Evolutionary conservation across 2,797 vertebrate species (phyloP).

Genomic region (Erethizon dorsatum): DNA sequence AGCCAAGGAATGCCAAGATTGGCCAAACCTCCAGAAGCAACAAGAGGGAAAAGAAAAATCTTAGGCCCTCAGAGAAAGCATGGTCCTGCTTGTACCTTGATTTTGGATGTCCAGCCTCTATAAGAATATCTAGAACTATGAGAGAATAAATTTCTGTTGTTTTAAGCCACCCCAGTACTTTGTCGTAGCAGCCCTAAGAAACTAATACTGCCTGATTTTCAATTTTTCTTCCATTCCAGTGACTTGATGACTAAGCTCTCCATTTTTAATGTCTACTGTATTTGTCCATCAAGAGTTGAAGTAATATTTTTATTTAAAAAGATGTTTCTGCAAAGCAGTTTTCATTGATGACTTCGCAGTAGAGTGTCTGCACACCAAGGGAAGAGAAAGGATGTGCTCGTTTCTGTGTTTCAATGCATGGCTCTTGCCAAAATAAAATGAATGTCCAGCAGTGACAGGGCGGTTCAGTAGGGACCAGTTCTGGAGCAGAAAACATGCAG

Average conservation of each 20-base stretch:
- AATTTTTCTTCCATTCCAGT: conserved; percentile 8
- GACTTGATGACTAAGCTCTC: conserved; percentile 10
- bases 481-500: not conserved
- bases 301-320: conserved; percentile 57
- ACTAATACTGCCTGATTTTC: not conserved
- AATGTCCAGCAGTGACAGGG: not conserved
- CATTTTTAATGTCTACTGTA: conserved; percentile 25
- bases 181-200: not conserved
- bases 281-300: conserved; percentile 51
- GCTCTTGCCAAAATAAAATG: conserved; percentile 51
- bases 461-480: not conserved
- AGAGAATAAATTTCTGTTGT: not conserved
- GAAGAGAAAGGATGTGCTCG: conserved; percentile 39
- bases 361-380: conserved; percentile 16
- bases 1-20: not conserved
- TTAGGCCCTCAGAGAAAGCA: not conserved
- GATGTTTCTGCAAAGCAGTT: conserved; percentile 33
- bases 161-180: not conserved
- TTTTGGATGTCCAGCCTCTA: not conserved
- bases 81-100: not conserved
- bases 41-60: not conserved
- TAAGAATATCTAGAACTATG: not conserved
- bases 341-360: conserved; percentile 25
- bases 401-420: not conserved
- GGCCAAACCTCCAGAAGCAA: not conserved